Evolutionary conservation across 1,140 invertebrate species (phyloP).

Genomic region (Contarinia nasturtii): DNA sequence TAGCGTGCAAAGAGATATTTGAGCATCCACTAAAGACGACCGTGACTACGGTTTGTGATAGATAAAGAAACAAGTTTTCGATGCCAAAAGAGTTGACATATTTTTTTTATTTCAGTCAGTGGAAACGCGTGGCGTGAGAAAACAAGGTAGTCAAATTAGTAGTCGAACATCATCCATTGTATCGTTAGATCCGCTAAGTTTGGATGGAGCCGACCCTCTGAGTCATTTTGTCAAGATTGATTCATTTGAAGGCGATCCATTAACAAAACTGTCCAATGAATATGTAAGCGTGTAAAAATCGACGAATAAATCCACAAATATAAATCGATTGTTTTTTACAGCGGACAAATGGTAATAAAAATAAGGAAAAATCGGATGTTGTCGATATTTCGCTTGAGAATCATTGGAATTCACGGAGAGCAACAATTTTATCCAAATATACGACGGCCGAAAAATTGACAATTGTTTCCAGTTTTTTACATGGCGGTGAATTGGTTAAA

Average conservation of each 20-base stretch:
- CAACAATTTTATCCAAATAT: conserved; percentile 63
- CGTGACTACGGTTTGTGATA: conserved; percentile 4
- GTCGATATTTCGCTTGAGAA: conserved; percentile 34
- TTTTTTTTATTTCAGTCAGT: conserved; percentile 6
- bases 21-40: conserved; percentile 16
- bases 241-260: conserved; percentile 28
- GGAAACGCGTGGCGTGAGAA: conserved; percentile 9
- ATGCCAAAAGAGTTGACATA: neutral
- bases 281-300: conserved; percentile 24
- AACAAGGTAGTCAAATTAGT: conserved; percentile 1
- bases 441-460: conserved; percentile 83
- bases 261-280: conserved; percentile 40
- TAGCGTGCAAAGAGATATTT: neutral
- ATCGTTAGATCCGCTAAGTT: conserved; percentile 32
- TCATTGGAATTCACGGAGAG: conserved; percentile 51
- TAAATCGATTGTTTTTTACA: neutral
- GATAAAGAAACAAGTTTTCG: neutral
- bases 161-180: conserved; percentile 5
- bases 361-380: conserved; percentile 22
- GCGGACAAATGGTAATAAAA: neutral
- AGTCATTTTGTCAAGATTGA: conserved; percentile 46
- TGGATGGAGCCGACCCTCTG: conserved; percentile 56
- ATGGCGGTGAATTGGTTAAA: conserved; percentile 64
- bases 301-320: conserved; percentile 1
- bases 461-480: conserved; percentile 71